These are phyloP conservation scores for Campodea augens DNA, from an alignment of 1,140 invertebrate species.

Conservation along the genomic window DNA sequence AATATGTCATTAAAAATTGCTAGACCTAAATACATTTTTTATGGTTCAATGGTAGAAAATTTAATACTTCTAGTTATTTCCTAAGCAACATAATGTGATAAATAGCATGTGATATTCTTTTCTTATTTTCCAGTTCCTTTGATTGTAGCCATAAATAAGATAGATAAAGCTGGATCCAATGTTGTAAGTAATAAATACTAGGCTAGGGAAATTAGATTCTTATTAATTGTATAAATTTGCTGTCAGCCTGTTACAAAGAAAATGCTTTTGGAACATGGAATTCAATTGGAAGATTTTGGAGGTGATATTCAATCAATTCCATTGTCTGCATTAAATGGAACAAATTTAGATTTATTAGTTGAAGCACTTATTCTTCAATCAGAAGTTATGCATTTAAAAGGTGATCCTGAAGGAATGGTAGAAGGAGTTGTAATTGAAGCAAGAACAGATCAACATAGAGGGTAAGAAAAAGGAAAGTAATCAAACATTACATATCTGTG, in stretches of 20 bases:
- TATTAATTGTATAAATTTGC: no score
- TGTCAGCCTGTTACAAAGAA: slow-evolving; percentile 51
- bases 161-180: slow-evolving; percentile 77
- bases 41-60: no score
- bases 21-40: no score
- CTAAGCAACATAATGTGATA: no score
- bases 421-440: slow-evolving; percentile 86
- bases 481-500: slow-evolving; percentile 10
- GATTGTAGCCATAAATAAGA: slow-evolving; percentile 97
- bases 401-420: slow-evolving; percentile 58
- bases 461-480: slow-evolving; percentile 26
- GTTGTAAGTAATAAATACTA: slow-evolving; percentile 40
- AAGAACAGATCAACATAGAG: slow-evolving; percentile 44
- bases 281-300: slow-evolving; percentile 71
- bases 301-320: slow-evolving; percentile 82
- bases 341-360: slow-evolving; percentile 55
- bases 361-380: slow-evolving; percentile 74
- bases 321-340: slow-evolving; percentile 74
- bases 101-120: no score
- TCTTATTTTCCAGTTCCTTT: slow-evolving; percentile 59
- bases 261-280: slow-evolving; percentile 48
- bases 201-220: no score
- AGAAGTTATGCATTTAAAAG: slow-evolving; percentile 68
- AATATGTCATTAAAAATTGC: no score
- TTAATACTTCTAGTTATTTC: no score